phyloP scores from a whole-genome alignment of 2,797 vertebrate genomes.

The Lepidocolaptes lacrymiger region DNA sequence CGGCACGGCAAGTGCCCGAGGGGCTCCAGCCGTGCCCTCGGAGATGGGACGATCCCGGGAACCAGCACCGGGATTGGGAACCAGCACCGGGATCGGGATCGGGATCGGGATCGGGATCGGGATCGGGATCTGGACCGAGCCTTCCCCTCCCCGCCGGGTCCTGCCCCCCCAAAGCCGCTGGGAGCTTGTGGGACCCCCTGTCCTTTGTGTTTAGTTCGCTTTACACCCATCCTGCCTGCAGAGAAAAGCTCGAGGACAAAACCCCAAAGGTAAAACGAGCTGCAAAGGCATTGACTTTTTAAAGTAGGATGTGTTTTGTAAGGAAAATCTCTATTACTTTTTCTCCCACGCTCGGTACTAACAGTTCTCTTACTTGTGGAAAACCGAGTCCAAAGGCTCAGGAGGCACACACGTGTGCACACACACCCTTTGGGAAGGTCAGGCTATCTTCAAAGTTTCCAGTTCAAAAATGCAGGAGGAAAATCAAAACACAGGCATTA shows the following conservation, averaged over 20 bases:
- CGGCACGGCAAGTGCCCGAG: neutral
- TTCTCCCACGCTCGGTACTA: neutral
- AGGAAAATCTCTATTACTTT: neutral
- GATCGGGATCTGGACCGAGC: neutral
- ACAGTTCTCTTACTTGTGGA: neutral
- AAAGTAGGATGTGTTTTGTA: fast-evolving
- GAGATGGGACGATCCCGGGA: neutral
- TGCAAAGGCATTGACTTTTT: neutral
- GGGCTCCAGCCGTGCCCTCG: fast-evolving
- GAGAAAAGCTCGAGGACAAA: neutral
- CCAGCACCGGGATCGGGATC: too few species aligned
- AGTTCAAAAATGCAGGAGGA: neutral
- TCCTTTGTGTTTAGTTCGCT: too few species aligned
- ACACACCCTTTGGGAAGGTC: neutral
- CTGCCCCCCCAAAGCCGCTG: neutral
- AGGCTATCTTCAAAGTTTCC: neutral
- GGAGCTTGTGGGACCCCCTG: too few species aligned
- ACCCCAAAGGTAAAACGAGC: neutral
- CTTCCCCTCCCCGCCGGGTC: too few species aligned
- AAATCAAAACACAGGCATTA: neutral
- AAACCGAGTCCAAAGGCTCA: neutral
- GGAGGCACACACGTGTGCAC: neutral
- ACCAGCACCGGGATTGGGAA: too few species aligned
- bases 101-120: too few species aligned
- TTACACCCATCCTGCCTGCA: neutral